These are phyloP conservation scores for Osmerus mordax DNA, from an alignment of 2,113 vertebrate genomes.

Conservation along the genomic window DNA sequence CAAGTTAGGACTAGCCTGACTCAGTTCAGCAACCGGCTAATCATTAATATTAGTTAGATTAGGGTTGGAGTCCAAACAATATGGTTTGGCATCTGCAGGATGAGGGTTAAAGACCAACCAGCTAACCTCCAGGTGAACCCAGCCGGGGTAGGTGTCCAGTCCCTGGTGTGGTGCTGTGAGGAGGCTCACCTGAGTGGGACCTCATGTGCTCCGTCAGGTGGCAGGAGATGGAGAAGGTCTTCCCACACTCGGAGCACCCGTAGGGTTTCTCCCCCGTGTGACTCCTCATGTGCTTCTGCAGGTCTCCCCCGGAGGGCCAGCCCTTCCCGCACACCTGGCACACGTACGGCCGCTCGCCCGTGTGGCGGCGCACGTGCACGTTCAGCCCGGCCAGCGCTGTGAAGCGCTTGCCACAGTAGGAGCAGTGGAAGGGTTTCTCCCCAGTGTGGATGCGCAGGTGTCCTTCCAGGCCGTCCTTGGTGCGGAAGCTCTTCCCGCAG, in stretches of 20 bases:
- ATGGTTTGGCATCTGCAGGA: too few relatives aligned
- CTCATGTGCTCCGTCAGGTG: slow-evolving; percentile 68
- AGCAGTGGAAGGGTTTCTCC: slow-evolving; percentile 63
- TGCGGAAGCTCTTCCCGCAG: slow-evolving; percentile 70
- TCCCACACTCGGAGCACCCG: slow-evolving; percentile 63
- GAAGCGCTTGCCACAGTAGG: slow-evolving; percentile 69
- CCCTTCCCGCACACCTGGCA: slow-evolving; percentile 68
- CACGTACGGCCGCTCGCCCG: slow-evolving; percentile 69
- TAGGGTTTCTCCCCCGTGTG: slow-evolving; percentile 69
- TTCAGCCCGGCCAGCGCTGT: slow-evolving; percentile 65
- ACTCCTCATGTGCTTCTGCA: slow-evolving; percentile 69
- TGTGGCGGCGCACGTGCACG: slow-evolving; percentile 70
- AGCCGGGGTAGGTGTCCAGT: background rate
- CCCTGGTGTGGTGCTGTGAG: background rate
- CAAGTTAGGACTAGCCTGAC: too few relatives aligned
- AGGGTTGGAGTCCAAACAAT: too few relatives aligned
- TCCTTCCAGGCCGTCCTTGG: slow-evolving; percentile 60
- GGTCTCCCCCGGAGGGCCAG: slow-evolving; percentile 64
- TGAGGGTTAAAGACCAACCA: too few relatives aligned
- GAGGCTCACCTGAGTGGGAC: slow-evolving; percentile 63
- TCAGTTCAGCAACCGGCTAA: too few relatives aligned
- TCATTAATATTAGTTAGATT: too few relatives aligned
- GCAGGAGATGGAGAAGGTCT: slow-evolving; percentile 68
- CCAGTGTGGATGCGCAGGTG: slow-evolving; percentile 67
- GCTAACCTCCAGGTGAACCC: too few relatives aligned